Base-by-base conservation (phyloP, 2,888 invertebrate species). In the Drosophila meridionalis region DNA sequence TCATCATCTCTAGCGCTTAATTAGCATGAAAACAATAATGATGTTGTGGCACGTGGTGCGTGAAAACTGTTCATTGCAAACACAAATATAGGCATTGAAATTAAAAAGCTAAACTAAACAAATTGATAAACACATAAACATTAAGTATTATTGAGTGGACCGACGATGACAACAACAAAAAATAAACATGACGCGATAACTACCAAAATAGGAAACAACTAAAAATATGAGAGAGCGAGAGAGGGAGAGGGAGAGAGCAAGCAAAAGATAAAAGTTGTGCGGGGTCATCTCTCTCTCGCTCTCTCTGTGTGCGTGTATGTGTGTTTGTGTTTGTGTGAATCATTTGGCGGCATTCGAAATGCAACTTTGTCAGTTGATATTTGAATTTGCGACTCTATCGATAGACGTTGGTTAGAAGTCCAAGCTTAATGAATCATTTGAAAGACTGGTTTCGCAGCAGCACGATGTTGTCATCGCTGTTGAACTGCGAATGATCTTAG, bases 171-270 rank as follows among this genome's bases (percentile, higher is more conserved):
- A 57, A 63, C 45, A 69, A 81, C 71, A 73, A 45, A 78, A 77
- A 20, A 20, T 1, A 20, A 73, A 45, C 26, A 47, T 73, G 69
- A 85, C 69, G 89, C 68, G 84, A 80, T 89, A 72, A 87, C 88
- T 65, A 72, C 89, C 82, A 73, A 83, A 89, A 82, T 84, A 82
- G 87, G 76, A 66, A 87, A 64, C 50, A 65, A 66, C 61, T 55
- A 50, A 52, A 34, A 38, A 7, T 40, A 48, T 26, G 30, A 14
- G 30, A 58, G 61, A 72, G 56, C 42, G 61, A 36, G 14, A 63
- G 60, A 59, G 61, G 50, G 52, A 59, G 32, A 58, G 14, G 9
- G 64, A 63, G 55, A 55, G 28, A 58, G 26, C 50, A 11, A 58
- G 40, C 43, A 30, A 60, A 30, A 61, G 56, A 73, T 77, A 78